Evolutionary conservation across 2,113 vertebrate species (phyloP), one percentile per base, ranked within the genome.

Genomic region (Cyanistes caeruleus): DNA sequence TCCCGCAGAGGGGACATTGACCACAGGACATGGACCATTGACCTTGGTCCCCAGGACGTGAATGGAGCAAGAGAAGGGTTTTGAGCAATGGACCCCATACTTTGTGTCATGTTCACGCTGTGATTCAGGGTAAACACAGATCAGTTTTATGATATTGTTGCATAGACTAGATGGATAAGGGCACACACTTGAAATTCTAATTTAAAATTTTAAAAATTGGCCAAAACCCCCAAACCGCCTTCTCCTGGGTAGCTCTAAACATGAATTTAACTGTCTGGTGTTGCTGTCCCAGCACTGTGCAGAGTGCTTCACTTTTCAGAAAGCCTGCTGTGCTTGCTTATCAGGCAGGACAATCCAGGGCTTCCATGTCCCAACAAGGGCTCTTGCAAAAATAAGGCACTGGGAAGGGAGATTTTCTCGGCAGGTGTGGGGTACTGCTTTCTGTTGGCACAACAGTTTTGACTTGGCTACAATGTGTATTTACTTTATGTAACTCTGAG

Each of bases 221-320:
- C 30, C 23, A 43, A 73, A 33, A 5, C 5, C 3, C 7, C 6
- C 49, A 49, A 13, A 15, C 23, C 0, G 0, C 28, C 3, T 0
- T 52, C 14, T 70, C 59, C 83, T 67, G 39, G 28, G 43, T 30
- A 85, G 43, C 11, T 63, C 30, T 59, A 25, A 11, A 37, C 8
- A 8, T 9, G 15, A 65, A 33, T 90, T 89, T 20, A 49, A 43
- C 15, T 53, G 17, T 22, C 39, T 70, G 20, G 7, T 63, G 30
- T 17, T 83, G 24, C 19, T 85, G 5, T 48, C 31, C n/a, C n/a
- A 62, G 48, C 14, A n/a, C 25, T 13, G 25, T 30, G 24, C 28
- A 43, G 41, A 69, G 8, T 13, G 35, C 20, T 86, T 70, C 12
- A 4, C 14, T 70, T 90, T 95, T 63, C 73, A 78, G 70, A 67